phyloP scores from a whole-genome alignment of 1,140 invertebrate genomes.

The Drosophila carrolli region DNA sequence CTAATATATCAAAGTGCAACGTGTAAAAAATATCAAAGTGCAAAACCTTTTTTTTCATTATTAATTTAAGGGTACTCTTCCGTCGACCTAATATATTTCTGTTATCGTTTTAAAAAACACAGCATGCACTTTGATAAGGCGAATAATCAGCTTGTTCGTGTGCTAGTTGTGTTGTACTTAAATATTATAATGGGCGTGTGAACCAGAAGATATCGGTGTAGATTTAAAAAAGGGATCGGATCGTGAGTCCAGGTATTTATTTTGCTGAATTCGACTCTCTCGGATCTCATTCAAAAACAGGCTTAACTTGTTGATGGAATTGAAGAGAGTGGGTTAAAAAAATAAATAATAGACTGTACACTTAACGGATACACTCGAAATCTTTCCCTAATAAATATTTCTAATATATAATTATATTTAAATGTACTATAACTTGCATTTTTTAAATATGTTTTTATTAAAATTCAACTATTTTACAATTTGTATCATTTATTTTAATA shows the following conservation, averaged over 20 bases:
- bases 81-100: neutral
- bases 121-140: slow-evolving; percentile 11
- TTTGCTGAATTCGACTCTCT: neutral
- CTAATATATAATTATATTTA: too few species aligned
- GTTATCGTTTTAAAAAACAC: neutral
- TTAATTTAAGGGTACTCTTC: neutral
- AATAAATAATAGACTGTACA: neutral
- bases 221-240: neutral
- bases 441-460: too few species aligned
- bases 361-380: neutral
- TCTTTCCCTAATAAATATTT: neutral
- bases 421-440: too few species aligned
- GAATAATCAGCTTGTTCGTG: slow-evolving; percentile 10
- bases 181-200: neutral
- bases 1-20: too few species aligned
- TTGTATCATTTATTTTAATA: too few species aligned
- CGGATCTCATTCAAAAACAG: neutral
- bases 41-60: too few species aligned
- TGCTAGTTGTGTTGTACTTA: neutral
- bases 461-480: too few species aligned
- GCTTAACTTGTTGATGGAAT: neutral
- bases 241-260: neutral
- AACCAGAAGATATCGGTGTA: slow-evolving; percentile 1
- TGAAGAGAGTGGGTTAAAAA: neutral
- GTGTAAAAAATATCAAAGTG: too few species aligned